Evolutionary conservation across 2,888 invertebrate genomes (phyloP), one percentile per base, ranked within the genome.

Genomic region (Gymnoscelis rufifasciata): DNA sequence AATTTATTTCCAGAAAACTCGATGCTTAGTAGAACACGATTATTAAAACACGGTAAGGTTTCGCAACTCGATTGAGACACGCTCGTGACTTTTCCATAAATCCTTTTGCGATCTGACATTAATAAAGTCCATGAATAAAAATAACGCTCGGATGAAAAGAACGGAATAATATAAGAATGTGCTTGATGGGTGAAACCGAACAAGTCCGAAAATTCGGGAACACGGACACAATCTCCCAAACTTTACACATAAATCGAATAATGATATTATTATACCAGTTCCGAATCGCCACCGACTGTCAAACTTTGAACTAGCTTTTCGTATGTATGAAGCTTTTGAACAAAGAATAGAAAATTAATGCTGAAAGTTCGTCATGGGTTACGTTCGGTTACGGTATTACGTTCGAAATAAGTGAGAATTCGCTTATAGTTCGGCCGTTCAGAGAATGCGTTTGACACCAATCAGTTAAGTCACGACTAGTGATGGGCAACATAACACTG

Each of bases 221-320:
- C 77, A 69, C 55, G 65, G 69, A 70, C 68, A 61, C 64, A 66
- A 68, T 62, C 63, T 55, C 42, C 42, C 47, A 57, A 79, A 81
- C 68, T 81, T 81, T 73, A 37, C 67, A 67, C 76, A 80, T 81
- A 79, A 80, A 79, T 79, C 71, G 71, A 58, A 65, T 60, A 67
- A 69, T 71, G 71, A 73, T 75, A 74, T 77, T 77, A 78, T 74
- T 78, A 75, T 71, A 73, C 62, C 64, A 62, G 70, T 78, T 73
- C 62, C 59, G 66, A 66, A n/a, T 64, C 59, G 52, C 43, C 49
- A 40, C 55, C 40, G 45, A 35, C 37, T 47, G 43, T 54, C 47
- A 40, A 53, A 49, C 51, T 52, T 31, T 10, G 26, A 39, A 42
- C 38, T 43, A 35, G 40, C 36, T 38, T 48, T 46, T 44, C 7